These are phyloP conservation scores for Neomorphus geoffroyi DNA, from an alignment of 2,797 vertebrate species.

Conservation along the genomic window DNA sequence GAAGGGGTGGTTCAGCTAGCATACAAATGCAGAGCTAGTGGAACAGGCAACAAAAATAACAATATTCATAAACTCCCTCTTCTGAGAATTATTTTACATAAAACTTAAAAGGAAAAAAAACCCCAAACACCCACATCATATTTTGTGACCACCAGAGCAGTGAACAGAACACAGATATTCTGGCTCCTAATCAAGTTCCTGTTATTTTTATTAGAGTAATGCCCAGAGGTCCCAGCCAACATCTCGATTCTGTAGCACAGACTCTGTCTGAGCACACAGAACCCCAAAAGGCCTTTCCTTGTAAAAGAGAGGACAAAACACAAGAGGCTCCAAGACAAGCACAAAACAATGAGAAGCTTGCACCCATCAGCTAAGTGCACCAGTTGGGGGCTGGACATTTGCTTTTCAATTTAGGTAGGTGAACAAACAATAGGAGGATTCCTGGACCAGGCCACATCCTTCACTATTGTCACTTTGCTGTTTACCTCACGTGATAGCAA, in stretches of 20 bases:
- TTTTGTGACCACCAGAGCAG: conserved; percentile 30
- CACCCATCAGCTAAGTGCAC: background rate
- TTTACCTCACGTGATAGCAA: background rate
- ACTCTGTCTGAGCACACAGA: background rate
- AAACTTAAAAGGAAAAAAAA: background rate
- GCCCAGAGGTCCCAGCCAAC: background rate
- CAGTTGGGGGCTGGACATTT: background rate
- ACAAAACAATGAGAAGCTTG: background rate
- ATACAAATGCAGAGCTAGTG: background rate
- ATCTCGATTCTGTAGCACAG: background rate
- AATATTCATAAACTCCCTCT: background rate
- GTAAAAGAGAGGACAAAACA: background rate
- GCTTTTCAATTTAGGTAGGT: background rate
- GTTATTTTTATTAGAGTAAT: conserved; percentile 7
- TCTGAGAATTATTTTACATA: background rate
- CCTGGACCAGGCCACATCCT: background rate
- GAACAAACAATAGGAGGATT: background rate
- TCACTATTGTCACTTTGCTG: fast-evolving
- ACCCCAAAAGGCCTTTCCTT: background rate
- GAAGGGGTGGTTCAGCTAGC: background rate
- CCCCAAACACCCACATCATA: background rate
- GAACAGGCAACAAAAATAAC: background rate
- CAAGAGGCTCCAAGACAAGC: background rate
- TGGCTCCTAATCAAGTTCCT: conserved; percentile 25
- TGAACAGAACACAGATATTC: conserved; percentile 36